A percentile compares a stretch with the other conserved stretches of the same genome.
phyloP scores from a whole-genome alignment of 2,888 invertebrate genomes.

The Epinotia demarniana region DNA sequence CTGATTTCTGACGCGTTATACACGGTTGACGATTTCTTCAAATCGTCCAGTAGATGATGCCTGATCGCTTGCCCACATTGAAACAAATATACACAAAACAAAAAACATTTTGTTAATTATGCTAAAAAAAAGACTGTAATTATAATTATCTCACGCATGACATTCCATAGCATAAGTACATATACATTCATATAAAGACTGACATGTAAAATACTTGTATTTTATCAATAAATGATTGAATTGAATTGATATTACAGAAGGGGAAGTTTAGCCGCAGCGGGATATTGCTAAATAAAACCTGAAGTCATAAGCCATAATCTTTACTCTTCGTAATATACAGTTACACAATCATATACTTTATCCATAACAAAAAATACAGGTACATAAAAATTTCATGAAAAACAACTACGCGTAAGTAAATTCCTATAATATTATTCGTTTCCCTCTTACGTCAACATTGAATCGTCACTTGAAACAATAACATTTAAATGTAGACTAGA shows the following conservation, averaged over 20 bases:
- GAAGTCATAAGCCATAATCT: slow-evolving; percentile 11
- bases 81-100: too few relatives aligned
- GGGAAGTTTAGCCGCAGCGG: not conserved
- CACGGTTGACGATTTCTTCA: too few relatives aligned
- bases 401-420: not conserved
- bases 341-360: slow-evolving; percentile 1
- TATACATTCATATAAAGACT: too few relatives aligned
- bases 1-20: too few relatives aligned
- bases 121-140: too few relatives aligned
- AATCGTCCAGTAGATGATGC: too few relatives aligned
- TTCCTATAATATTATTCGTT: slow-evolving; percentile 1
- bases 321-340: not conserved
- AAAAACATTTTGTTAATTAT: too few relatives aligned
- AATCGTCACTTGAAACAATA: slow-evolving; percentile 30
- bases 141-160: too few relatives aligned
- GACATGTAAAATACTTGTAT: too few relatives aligned
- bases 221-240: too few relatives aligned
- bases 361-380: not conserved
- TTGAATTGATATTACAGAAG: not conserved
- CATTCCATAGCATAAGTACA: too few relatives aligned
- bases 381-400: slow-evolving; percentile 15
- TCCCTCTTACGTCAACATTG: slow-evolving; percentile 14
- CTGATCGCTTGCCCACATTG: too few relatives aligned
- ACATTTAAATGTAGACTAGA: slow-evolving; percentile 34
- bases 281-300: not conserved